Conservation (phyloP, 2,797 vertebrate genomes). For the Champsocephalus esox region DNA sequence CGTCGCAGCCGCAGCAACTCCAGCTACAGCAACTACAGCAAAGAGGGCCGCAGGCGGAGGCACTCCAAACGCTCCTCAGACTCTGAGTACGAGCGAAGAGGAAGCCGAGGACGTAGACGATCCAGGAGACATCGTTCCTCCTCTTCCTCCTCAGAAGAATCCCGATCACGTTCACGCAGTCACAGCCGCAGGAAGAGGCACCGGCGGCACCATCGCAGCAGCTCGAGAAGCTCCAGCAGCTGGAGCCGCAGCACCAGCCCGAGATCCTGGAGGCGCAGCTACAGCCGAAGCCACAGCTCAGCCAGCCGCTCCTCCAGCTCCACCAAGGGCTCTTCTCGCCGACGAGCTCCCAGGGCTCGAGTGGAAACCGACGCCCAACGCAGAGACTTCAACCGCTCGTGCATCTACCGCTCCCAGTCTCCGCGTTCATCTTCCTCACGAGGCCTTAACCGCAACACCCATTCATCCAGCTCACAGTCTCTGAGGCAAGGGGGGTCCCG, state of each 20-base stretch:
- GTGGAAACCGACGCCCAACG: slow-evolving; percentile 88
- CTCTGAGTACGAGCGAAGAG: slow-evolving; percentile 90
- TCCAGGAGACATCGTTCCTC: slow-evolving; percentile 91
- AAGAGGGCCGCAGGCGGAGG: slow-evolving; percentile 83
- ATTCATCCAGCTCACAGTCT: slow-evolving; percentile 69
- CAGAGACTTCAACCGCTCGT: slow-evolving; percentile 93
- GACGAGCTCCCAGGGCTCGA: slow-evolving; percentile 81
- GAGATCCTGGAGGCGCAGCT: slow-evolving; percentile 93
- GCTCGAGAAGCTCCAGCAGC: slow-evolving; percentile 86
- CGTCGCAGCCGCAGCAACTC: slow-evolving; percentile 92
- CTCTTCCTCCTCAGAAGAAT: slow-evolving; percentile 89
- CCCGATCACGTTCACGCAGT: slow-evolving; percentile 92
- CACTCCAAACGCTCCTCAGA: slow-evolving; percentile 91
- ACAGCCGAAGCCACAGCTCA: slow-evolving; percentile 92
- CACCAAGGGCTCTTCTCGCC: slow-evolving; percentile 83
- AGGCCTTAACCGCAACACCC: slow-evolving; percentile 76
- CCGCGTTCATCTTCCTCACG: slow-evolving; percentile 88
- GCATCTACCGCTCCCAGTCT: slow-evolving; percentile 96
- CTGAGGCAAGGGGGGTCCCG: slow-evolving; percentile 74
- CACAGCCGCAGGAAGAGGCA: slow-evolving; percentile 88
- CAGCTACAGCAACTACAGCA: slow-evolving; percentile 94
- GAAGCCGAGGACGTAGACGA: slow-evolving; percentile 83
- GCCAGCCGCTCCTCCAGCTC: slow-evolving; percentile 91
- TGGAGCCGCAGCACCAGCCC: slow-evolving; percentile 93
- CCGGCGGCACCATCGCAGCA: slow-evolving; percentile 86